Percentiles rank a stretch among this genome's conserved stretches.
Conservation (phyloP, 2,113 vertebrate genomes). For the Saguinus midas region DNA sequence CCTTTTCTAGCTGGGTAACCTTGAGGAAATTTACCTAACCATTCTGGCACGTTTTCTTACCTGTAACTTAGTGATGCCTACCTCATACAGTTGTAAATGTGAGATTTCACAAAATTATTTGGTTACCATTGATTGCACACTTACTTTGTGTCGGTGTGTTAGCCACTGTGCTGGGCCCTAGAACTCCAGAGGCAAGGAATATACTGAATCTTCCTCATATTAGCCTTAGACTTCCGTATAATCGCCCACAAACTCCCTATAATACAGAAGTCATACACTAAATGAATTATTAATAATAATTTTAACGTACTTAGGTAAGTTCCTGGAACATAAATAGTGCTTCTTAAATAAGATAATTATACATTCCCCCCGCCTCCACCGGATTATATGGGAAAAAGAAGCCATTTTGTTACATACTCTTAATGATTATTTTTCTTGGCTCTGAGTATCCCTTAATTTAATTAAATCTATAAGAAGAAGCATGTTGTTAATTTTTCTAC, state of each 20-base stretch:
- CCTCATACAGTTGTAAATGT: background rate
- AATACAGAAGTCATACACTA: background rate
- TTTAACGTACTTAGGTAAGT: background rate
- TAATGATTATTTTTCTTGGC: background rate
- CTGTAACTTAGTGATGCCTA: background rate
- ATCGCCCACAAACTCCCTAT: too few relatives aligned
- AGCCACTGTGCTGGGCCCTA: too few relatives aligned
- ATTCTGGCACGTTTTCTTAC: background rate
- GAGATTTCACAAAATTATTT: background rate
- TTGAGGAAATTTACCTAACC: background rate
- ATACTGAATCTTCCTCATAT: too few relatives aligned
- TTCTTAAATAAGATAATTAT: background rate
- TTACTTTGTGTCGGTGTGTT: too few relatives aligned
- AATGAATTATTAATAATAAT: background rate
- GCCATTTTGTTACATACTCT: background rate
- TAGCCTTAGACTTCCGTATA: too few relatives aligned
- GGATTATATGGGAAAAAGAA: background rate
- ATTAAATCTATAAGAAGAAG: background rate
- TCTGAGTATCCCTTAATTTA: background rate
- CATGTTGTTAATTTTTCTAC: background rate
- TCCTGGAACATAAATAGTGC: background rate
- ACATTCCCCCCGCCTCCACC: too few relatives aligned
- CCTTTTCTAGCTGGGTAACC: background rate
- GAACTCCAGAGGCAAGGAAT: too few relatives aligned
- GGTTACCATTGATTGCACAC: too few relatives aligned